These are phyloP conservation scores for Natrix natrix DNA, from an alignment of 2,797 vertebrate genomes.

Conservation along the genomic window DNA sequence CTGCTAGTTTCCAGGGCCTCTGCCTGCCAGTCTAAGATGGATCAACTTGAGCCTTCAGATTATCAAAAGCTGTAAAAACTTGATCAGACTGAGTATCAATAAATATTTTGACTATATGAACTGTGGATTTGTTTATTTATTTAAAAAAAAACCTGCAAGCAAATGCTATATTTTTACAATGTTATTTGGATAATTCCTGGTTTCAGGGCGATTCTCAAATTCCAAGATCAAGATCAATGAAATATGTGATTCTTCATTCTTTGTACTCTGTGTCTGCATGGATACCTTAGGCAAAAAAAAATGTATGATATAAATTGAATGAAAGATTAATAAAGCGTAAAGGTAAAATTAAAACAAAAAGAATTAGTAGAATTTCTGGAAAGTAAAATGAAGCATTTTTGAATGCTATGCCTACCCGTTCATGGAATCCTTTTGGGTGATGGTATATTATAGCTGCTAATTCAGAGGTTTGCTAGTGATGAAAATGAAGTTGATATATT, in stretches of 20 bases:
- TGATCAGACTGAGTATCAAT: background rate
- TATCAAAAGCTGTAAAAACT: background rate
- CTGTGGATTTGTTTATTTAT: background rate
- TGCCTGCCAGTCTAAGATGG: too few relatives aligned
- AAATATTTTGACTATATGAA: background rate
- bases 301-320: background rate
- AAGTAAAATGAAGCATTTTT: background rate
- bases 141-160: background rate
- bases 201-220: background rate
- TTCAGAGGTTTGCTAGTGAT: background rate
- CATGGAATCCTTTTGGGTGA: background rate
- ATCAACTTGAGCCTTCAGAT: background rate
- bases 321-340: background rate
- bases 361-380: background rate
- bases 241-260: background rate
- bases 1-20: background rate
- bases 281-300: background rate
- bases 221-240: background rate
- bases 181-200: background rate
- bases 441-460: background rate
- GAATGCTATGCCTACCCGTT: background rate
- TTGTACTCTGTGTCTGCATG: background rate
- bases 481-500: background rate
- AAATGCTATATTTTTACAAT: background rate
- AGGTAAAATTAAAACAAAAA: background rate